Evolutionary conservation across 1,140 invertebrate genomes (phyloP).

Genomic region (Calosoma granatense): DNA sequence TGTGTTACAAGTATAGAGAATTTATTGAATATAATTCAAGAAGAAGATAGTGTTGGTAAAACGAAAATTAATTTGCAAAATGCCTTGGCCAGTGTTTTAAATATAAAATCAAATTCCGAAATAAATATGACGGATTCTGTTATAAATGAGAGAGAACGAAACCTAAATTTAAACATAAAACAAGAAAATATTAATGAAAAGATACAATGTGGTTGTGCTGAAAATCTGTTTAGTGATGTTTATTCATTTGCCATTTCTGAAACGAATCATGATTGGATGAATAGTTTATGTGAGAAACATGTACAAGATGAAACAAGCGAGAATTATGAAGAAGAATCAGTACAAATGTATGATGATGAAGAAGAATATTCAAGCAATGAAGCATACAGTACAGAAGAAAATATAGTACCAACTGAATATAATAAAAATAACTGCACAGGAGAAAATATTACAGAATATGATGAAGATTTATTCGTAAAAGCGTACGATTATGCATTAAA

Average conservation of each 20-base stretch:
- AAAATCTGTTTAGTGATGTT: not conserved
- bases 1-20: conserved; percentile 4
- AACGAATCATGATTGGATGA: not conserved
- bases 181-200: not conserved
- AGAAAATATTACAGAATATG: no score
- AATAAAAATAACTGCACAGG: not conserved
- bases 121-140: no score
- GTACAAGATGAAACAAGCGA: conserved; percentile 9
- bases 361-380: no score
- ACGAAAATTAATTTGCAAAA: not conserved
- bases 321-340: no score
- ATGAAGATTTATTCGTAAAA: conserved; percentile 22
- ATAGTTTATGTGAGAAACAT: not conserved
- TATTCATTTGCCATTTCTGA: not conserved
- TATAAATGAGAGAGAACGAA: no score
- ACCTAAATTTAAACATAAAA: no score
- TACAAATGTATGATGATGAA: not conserved
- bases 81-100: not conserved
- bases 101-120: not conserved
- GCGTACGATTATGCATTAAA: conserved; percentile 21
- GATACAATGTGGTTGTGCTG: not conserved
- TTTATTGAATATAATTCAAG: conserved; percentile 14
- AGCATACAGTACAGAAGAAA: no score
- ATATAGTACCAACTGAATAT: not conserved
- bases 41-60: conserved; percentile 9